Percentiles rank a stretch among this genome's conserved stretches.
These are phyloP conservation scores for Andricus grossulariae DNA, from an alignment of 1,140 invertebrate species.

Conservation along the genomic window DNA sequence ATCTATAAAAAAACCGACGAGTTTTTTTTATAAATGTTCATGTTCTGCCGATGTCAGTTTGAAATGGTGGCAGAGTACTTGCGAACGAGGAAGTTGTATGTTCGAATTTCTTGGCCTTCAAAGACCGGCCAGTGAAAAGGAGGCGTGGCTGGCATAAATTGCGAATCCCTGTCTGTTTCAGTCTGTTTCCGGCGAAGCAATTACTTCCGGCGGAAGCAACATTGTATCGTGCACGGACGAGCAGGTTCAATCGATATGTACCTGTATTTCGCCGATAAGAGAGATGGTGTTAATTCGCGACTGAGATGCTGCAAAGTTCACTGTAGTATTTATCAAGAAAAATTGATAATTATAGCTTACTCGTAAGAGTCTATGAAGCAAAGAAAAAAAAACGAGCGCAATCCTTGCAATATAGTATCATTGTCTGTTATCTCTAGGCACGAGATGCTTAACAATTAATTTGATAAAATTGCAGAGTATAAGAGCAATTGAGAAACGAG, in stretches of 20 bases:
- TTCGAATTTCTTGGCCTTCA: constrained; percentile 34
- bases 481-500: too few relatives aligned
- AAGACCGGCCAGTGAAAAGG: constrained; percentile 54
- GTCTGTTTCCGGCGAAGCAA: constrained; percentile 42
- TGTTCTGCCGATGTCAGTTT: too few relatives aligned
- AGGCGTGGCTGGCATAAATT: constrained; percentile 63
- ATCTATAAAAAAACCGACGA: too few relatives aligned
- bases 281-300: constrained; percentile 1
- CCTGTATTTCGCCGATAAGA: constrained; percentile 17
- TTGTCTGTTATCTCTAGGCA: too few relatives aligned
- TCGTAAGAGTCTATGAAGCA: too few relatives aligned
- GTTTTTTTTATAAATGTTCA: too few relatives aligned
- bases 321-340: neutral
- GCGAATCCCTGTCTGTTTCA: constrained; percentile 60
- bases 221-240: constrained; percentile 28
- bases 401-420: too few relatives aligned
- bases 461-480: too few relatives aligned
- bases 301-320: neutral
- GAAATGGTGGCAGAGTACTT: neutral
- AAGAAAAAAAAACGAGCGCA: too few relatives aligned
- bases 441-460: too few relatives aligned
- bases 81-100: constrained; percentile 4
- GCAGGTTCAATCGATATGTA: constrained; percentile 16
- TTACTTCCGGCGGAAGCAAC: constrained; percentile 30
- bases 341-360: neutral